Base-by-base conservation (phyloP, 2,797 vertebrate species). In the Sebastes iracundus region DNA sequence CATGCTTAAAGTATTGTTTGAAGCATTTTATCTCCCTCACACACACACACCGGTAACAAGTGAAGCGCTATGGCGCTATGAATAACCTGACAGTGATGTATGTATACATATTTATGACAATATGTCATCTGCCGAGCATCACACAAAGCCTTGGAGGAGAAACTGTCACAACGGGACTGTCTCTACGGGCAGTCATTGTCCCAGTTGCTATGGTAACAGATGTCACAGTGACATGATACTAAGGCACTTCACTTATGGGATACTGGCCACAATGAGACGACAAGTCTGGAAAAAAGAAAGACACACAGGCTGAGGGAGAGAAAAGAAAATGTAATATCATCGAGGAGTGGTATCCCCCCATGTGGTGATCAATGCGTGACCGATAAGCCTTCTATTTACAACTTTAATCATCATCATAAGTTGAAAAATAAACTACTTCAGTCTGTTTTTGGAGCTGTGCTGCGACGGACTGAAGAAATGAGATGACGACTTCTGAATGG, bases 141-240 rank as follows among this genome's bases (percentile, higher is more conserved):
- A 76, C 4, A 23, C 52, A 23, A 35, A 62, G 28, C 7, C 33
- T 61, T 25, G 7, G 25, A 4, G 56, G 7, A 46, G 20, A 56
- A 49, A 38, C 55, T 33, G n/a, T 72, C 60, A 28, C 35, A 14
- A 20, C 11, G 2, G 61, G 18, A 63, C 25, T 14, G 18, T 61
- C 61, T 38, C 62, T 32, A 27, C 42, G 53, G 46, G 6, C n/a
- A 7, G 59, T 75, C 64, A 71, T 9, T 49, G 33, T 38, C 32
- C 53, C 32, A 14, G 79, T 88, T 88, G 60, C 85, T 79, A 89
- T 66, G 46, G 87, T 59, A 87, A 92, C 85, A 20, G 7, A 73
- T 87, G 87, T 93, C 90, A 93, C 72, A 28, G 27, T 92, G 93
- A 94, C 90, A 87, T 64, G 69, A 72, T 58, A 70, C 53, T 2